Conservation (phyloP, 2,888 invertebrate genomes). For the Orthonychiurus folsomi region DNA sequence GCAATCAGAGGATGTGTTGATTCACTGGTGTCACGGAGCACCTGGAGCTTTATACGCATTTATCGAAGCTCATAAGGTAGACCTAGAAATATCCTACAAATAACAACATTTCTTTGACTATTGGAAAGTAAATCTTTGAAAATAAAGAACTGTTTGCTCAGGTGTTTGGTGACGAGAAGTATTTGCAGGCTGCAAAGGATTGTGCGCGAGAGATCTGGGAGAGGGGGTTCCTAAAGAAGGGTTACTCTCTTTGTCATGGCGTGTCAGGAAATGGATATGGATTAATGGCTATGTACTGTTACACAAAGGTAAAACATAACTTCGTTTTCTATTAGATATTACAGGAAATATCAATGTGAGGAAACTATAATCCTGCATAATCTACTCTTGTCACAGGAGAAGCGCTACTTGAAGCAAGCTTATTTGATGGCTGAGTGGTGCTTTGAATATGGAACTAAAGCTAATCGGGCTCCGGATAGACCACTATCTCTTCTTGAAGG, state of each 20-base stretch:
- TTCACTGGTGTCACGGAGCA: slow-evolving; percentile 94
- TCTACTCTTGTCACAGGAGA: too few relatives aligned
- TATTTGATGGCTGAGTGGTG: slow-evolving; percentile 75
- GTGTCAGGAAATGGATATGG: slow-evolving; percentile 78
- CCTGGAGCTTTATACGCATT: slow-evolving; percentile 72
- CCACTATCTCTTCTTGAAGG: slow-evolving; percentile 80
- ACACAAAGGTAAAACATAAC: too few relatives aligned
- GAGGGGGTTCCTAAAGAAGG: slow-evolving; percentile 69
- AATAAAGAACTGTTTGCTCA: slow-evolving; percentile 45
- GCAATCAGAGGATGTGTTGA: slow-evolving; percentile 57
- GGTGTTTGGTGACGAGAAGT: slow-evolving; percentile 60
- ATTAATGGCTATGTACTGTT: slow-evolving; percentile 66
- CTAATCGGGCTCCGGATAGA: slow-evolving; percentile 58
- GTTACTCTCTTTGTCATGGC: slow-evolving; percentile 82
- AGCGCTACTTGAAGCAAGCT: slow-evolving; percentile 64
- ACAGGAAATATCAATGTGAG: neutral
- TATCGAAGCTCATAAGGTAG: slow-evolving; percentile 58
- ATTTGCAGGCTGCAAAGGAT: slow-evolving; percentile 58
- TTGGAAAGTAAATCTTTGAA: too few relatives aligned
- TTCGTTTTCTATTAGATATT: slow-evolving; percentile 43
- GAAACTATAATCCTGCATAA: neutral
- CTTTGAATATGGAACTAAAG: slow-evolving; percentile 58
- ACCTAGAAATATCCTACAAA: slow-evolving; percentile 3
- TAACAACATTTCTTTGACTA: neutral
- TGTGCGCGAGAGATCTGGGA: slow-evolving; percentile 73